Percentiles rank a stretch among this genome's conserved stretches.
These are phyloP conservation scores for Euwallacea similis DNA, from an alignment of 1,140 invertebrate species.

Conservation along the genomic window DNA sequence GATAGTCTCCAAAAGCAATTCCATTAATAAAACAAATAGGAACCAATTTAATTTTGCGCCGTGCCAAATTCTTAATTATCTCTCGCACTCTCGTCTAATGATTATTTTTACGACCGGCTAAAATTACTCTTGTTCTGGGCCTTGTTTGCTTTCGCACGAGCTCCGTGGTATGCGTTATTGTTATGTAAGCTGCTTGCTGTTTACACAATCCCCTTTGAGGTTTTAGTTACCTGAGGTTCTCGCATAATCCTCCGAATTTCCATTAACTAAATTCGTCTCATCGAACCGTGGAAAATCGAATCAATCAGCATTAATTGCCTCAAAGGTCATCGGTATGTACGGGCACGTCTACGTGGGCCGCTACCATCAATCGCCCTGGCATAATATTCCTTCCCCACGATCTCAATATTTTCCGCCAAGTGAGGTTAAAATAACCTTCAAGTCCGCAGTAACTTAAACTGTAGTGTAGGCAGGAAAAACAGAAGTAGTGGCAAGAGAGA, in stretches of 20 bases:
- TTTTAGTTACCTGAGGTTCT: too few relatives aligned
- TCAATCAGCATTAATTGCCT: conserved; percentile 7
- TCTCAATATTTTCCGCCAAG: background rate
- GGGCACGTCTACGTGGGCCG: background rate
- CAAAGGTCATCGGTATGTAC: conserved; percentile 1
- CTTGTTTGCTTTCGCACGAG: background rate
- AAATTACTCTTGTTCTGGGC: conserved; percentile 5
- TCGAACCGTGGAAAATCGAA: background rate
- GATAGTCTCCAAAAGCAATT: background rate
- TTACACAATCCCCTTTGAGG: too few relatives aligned
- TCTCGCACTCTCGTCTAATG: conserved; percentile 13
- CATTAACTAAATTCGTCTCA: too few relatives aligned
- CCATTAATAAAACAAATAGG: conserved; percentile 24
- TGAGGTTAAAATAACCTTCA: background rate
- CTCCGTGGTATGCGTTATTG: too few relatives aligned
- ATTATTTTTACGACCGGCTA: conserved; percentile 7
- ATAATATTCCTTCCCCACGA: background rate
- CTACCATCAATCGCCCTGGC: background rate
- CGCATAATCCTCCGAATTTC: too few relatives aligned
- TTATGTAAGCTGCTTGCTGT: too few relatives aligned
- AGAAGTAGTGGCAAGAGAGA: too few relatives aligned
- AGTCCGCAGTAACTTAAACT: too few relatives aligned
- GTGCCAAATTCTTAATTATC: conserved; percentile 24
- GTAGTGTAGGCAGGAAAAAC: too few relatives aligned
- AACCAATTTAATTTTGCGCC: conserved; percentile 7